phyloP scores from a whole-genome alignment of 2,113 vertebrate species.

The Chlorodrepanis virens region DNA sequence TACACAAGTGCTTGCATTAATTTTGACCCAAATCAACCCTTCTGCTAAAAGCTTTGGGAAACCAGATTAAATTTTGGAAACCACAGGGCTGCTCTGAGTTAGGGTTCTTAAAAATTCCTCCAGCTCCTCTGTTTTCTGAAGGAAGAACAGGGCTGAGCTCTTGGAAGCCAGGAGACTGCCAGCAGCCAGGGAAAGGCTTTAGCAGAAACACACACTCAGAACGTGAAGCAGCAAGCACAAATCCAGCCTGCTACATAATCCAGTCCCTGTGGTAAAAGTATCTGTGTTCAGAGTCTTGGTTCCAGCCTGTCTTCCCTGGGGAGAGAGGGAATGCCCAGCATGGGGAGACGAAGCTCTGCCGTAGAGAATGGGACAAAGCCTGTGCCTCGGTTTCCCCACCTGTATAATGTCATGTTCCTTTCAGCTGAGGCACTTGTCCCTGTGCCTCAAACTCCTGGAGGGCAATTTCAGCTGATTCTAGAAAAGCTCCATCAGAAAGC shows the following conservation, averaged over 20 bases:
- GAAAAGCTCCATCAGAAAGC: background rate
- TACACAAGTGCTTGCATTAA: slow-evolving; percentile 18
- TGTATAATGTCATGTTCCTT: background rate
- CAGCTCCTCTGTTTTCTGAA: background rate
- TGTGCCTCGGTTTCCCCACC: background rate
- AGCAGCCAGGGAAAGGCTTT: background rate
- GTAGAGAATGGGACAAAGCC: accelerated
- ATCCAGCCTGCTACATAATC: background rate
- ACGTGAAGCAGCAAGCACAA: background rate
- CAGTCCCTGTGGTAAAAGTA: background rate
- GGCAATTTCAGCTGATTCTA: background rate
- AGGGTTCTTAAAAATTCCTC: background rate
- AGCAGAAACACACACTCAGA: background rate
- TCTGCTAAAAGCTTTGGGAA: background rate
- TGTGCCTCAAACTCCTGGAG: background rate
- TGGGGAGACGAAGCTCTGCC: background rate
- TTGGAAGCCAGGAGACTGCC: background rate
- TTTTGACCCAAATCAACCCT: slow-evolving; percentile 56
- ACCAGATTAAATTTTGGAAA: background rate
- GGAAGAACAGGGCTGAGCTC: background rate
- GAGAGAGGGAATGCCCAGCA: background rate
- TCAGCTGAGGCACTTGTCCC: background rate
- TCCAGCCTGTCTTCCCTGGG: background rate
- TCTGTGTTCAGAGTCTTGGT: background rate
- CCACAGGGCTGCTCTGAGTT: background rate